A percentile compares a stretch with the other conserved stretches of the same genome.
These are phyloP conservation scores for Spea multiplicata DNA, from an alignment of 2,113 vertebrate species.

Conservation along the genomic window DNA sequence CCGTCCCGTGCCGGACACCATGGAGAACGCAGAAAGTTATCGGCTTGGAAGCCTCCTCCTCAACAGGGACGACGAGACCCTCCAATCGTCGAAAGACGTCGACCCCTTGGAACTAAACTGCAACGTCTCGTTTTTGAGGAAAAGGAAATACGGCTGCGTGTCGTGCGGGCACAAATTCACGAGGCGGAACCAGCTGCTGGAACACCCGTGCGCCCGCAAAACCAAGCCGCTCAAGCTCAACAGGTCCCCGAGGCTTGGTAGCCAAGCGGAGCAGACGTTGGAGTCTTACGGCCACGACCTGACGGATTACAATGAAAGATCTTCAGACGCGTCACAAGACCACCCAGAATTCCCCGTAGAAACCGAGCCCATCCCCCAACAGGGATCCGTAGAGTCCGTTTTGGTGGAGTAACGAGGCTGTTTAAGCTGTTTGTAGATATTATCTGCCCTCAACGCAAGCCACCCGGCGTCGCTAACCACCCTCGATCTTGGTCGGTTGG, in stretches of 20 bases:
- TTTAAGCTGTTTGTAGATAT: no score
- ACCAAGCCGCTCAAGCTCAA: conserved; percentile 78
- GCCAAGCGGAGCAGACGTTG: conserved; percentile 70
- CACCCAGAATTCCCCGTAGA: conserved; percentile 81
- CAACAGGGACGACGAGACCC: conserved; percentile 60
- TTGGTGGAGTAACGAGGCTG: conserved; percentile 72
- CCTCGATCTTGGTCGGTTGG: no score
- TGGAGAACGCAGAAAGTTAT: conserved; percentile 54
- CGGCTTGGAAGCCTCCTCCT: conserved; percentile 62
- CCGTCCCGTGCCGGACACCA: conserved; percentile 62
- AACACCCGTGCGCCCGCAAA: conserved; percentile 91
- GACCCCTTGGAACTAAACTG: conserved; percentile 82
- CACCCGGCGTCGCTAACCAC: no score
- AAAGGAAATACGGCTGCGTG: conserved; percentile 85
- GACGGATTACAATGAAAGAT: conserved; percentile 59
- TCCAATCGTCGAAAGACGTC: conserved; percentile 71
- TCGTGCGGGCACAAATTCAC: conserved; percentile 84
- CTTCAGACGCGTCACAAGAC: conserved; percentile 70
- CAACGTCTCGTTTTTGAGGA: conserved; percentile 80
- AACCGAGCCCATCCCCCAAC: conserved; percentile 82
- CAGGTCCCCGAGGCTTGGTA: conserved; percentile 78
- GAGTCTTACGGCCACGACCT: conserved; percentile 70
- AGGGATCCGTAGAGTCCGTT: conserved; percentile 80
- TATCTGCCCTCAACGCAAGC: no score
- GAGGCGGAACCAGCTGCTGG: conserved; percentile 87